Conservation (phyloP, 2,888 invertebrate genomes). For the Lamellibrachia satsuma region DNA sequence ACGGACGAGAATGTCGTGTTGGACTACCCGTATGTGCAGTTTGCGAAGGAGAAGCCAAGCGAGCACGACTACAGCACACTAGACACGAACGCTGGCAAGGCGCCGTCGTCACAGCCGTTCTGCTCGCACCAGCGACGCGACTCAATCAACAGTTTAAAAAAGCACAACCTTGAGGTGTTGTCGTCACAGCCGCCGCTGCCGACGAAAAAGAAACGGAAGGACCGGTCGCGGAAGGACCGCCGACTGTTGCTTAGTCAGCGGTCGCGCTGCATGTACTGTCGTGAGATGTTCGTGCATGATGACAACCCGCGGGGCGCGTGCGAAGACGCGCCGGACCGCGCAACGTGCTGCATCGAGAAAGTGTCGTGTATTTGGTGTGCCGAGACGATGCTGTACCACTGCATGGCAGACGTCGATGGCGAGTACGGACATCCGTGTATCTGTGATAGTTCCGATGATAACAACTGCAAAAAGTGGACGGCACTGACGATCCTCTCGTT, state of each 20-base stretch:
- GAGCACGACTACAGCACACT: conserved; percentile 83
- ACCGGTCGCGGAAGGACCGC: conserved; percentile 40
- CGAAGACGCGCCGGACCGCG: conserved; percentile 80
- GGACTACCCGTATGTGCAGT: conserved; percentile 75
- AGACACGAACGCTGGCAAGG: conserved; percentile 54
- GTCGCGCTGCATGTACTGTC: conserved; percentile 68
- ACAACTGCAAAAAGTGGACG: conserved; percentile 78
- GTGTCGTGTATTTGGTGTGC: conserved; percentile 88
- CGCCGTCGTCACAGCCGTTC: conserved; percentile 37
- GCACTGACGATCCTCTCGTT: conserved; percentile 85
- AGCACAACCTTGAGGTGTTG: conserved; percentile 57
- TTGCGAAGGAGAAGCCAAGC: conserved; percentile 70
- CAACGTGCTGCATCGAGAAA: conserved; percentile 77
- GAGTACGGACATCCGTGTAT: conserved; percentile 82
- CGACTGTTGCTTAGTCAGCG: conserved; percentile 44
- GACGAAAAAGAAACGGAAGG: conserved; percentile 54
- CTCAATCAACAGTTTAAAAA: conserved; percentile 51
- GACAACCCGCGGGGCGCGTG: conserved; percentile 84
- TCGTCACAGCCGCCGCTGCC: conserved; percentile 66
- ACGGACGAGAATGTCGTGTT: conserved; percentile 35
- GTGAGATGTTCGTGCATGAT: conserved; percentile 77
- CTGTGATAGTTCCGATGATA: conserved; percentile 70
- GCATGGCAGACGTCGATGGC: conserved; percentile 89
- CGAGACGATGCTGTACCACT: conserved; percentile 90
- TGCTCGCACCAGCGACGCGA: conserved; percentile 43